Conservation (phyloP, 2,888 invertebrate species). For the Macrosoma leucophasiata region DNA sequence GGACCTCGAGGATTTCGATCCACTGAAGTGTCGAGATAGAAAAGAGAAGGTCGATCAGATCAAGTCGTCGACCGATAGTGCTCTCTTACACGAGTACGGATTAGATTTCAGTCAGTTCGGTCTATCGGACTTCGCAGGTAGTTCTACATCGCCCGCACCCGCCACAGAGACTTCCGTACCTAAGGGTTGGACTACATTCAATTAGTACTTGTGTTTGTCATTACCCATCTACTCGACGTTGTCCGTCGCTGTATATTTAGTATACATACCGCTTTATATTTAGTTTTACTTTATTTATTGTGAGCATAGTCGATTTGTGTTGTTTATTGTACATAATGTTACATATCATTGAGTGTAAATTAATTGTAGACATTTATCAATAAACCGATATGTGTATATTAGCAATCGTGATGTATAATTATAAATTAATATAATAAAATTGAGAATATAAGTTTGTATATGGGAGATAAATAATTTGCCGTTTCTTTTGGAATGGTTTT, state of each 20-base stretch:
- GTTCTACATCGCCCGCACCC: conserved; percentile 35
- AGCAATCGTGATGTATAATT: conserved; percentile 15
- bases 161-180: conserved; percentile 45
- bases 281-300: conserved; percentile 41
- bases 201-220: conserved; percentile 35
- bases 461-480: conserved; percentile 7
- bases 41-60: conserved; percentile 51
- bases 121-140: conserved; percentile 60
- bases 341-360: conserved; percentile 55
- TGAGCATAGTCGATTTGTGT: conserved; percentile 33
- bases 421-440: conserved; percentile 8
- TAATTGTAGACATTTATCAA: conserved; percentile 21
- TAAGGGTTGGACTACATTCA: conserved; percentile 65
- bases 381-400: conserved; percentile 21
- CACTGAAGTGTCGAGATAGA: conserved; percentile 54
- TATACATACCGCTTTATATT: conserved; percentile 35
- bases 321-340: conserved; percentile 47
- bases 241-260: conserved; percentile 13
- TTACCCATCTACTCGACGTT: too few species aligned
- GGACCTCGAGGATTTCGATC: conserved; percentile 63
- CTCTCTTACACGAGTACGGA: conserved; percentile 83
- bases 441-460: conserved; percentile 6
- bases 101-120: conserved; percentile 77
- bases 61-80: conserved; percentile 73
- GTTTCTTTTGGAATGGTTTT: conserved; percentile 27